Percentiles rank a stretch among this genome's conserved stretches.
Conservation (phyloP, 2,888 invertebrate species). For the Galerucella pusilla region DNA sequence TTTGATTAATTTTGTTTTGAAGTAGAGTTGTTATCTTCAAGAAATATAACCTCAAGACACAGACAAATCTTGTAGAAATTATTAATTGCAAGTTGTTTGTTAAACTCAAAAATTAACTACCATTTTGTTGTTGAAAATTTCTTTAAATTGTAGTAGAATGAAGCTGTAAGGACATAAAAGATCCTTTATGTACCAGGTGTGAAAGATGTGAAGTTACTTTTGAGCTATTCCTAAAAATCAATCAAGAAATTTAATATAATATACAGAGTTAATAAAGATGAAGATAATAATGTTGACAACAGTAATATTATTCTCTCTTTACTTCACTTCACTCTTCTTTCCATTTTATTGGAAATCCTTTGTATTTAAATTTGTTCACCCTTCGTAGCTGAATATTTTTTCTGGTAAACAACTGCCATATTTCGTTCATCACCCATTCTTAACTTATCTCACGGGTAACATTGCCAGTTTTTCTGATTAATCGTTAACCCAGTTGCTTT, state of each 20-base stretch:
- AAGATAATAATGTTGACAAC: too few relatives aligned
- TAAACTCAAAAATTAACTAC: constrained; percentile 13
- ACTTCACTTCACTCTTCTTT: too few relatives aligned
- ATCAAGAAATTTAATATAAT: too few relatives aligned
- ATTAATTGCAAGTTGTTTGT: constrained; percentile 37
- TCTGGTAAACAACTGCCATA: background rate
- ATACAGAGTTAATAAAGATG: too few relatives aligned
- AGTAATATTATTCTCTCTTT: too few relatives aligned
- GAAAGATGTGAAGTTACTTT: too few relatives aligned
- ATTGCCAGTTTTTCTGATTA: constrained; percentile 24
- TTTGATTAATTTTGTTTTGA: constrained; percentile 44
- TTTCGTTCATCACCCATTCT: background rate
- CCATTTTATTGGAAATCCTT: background rate
- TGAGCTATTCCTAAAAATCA: too few relatives aligned
- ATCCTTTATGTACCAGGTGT: too few relatives aligned
- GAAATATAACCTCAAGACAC: constrained; percentile 30
- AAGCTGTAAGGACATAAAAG: background rate
- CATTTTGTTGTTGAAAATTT: constrained; percentile 2
- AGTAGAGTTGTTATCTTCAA: constrained; percentile 40
- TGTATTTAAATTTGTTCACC: background rate
- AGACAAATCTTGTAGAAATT: constrained; percentile 23
- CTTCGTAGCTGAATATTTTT: background rate
- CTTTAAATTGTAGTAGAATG: background rate
- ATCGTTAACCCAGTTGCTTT: constrained; percentile 36
- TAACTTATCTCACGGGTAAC: constrained; percentile 27